phyloP scores from a whole-genome alignment of 2,113 vertebrate genomes.

The Alouatta palliata region DNA sequence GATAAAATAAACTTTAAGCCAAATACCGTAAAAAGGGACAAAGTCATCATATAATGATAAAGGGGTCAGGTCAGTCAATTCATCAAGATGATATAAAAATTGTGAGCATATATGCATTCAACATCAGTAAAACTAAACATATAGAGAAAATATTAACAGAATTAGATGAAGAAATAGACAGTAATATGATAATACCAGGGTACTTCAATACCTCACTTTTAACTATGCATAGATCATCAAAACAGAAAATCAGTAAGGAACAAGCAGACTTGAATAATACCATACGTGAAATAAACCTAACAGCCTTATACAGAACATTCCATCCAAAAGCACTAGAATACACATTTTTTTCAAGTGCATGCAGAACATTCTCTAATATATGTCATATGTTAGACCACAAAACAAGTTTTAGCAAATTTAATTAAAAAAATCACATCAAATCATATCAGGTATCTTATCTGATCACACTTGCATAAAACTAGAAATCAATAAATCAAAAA shows the following conservation, averaged over 20 bases:
- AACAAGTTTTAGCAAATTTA: background rate
- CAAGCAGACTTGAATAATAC: background rate
- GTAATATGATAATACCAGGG: background rate
- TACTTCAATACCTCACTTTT: background rate
- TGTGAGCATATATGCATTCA: background rate
- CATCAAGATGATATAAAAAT: background rate
- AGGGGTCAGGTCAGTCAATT: background rate
- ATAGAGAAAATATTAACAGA: background rate
- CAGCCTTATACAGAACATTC: background rate
- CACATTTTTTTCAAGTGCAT: background rate
- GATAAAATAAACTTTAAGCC: background rate
- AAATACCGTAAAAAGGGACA: background rate
- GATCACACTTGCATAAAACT: background rate
- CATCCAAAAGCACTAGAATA: background rate
- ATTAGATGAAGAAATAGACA: background rate
- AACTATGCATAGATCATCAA: background rate
- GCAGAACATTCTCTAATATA: background rate
- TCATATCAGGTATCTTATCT: background rate
- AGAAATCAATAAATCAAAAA: background rate
- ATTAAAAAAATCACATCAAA: background rate
- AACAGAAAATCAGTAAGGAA: background rate
- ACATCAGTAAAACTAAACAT: background rate
- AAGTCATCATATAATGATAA: background rate
- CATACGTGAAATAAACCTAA: background rate
- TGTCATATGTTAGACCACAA: background rate